phyloP scores from a whole-genome alignment of 2,888 invertebrate species.

The Creontiades dilutus region DNA sequence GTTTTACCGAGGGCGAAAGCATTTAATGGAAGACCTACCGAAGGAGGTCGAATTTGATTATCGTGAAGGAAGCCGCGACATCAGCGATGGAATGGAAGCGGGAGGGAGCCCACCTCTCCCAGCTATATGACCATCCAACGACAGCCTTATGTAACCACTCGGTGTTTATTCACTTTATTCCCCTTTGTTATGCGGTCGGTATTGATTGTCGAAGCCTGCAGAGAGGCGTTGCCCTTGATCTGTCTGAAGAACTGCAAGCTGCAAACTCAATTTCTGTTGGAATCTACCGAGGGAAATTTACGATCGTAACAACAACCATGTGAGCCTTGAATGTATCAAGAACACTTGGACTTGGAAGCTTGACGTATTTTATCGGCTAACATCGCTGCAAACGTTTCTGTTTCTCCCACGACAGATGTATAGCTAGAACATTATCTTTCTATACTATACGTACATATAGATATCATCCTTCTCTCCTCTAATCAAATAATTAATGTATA shows the following conservation, averaged over 20 bases:
- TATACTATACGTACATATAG: too few relatives aligned
- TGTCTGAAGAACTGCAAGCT: not conserved
- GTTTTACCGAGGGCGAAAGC: not conserved
- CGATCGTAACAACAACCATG: too few relatives aligned
- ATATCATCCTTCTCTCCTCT: too few relatives aligned
- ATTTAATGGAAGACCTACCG: slow-evolving; percentile 36
- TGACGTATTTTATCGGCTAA: too few relatives aligned
- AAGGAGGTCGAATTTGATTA: slow-evolving; percentile 28
- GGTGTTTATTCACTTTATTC: slow-evolving; percentile 7
- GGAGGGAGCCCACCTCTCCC: too few relatives aligned
- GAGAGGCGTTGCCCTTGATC: slow-evolving; percentile 23
- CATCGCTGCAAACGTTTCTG: too few relatives aligned
- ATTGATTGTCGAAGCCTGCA: slow-evolving; percentile 45
- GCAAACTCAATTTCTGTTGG: not conserved
- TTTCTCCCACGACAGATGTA: too few relatives aligned
- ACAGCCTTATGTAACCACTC: not conserved
- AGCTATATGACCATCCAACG: not conserved
- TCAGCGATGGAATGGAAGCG: not conserved
- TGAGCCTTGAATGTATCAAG: too few relatives aligned
- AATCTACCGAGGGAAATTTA: not conserved
- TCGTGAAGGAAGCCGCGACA: slow-evolving; percentile 6
- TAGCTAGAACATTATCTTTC: too few relatives aligned
- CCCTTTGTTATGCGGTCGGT: not conserved
- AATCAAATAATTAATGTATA: too few relatives aligned
- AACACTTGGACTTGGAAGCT: too few relatives aligned